Base-by-base conservation (phyloP, 2,797 vertebrate genomes). In the Phoeniculus purpureus region DNA sequence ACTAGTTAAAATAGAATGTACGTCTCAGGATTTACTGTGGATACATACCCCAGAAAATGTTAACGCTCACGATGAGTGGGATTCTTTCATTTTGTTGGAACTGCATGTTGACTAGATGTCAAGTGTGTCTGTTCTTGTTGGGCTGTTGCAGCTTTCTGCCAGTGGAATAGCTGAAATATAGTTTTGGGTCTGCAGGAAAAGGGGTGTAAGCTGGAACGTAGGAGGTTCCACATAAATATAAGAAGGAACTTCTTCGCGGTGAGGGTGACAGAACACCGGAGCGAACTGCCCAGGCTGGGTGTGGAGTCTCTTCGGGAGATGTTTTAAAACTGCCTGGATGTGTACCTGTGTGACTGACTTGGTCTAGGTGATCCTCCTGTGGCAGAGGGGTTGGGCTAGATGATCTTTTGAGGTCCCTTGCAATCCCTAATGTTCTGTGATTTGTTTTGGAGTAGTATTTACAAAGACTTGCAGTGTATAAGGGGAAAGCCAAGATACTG, bases 91-190 rank as follows among this genome's bases (percentile, higher is more conserved):
- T 82, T 45, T 11, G 50, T 6, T 62, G 29, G 14, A 54, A 37
- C 29, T 61, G 12, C 7, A 2, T 34, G 34, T 65, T 51, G 34
- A 13, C 34, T n/a, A 27, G 62, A 7, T 25, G 26, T 54, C 23
- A 9, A 3, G 12, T 64, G 1, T 21, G 40, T 56, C 21, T 62
- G 7, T n/a, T 59, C 55, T n/a, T 2, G 0, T 50, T 4, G 6
- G 54, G 37, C 31, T 71, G 9, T 50, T 25, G 45, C 26, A 22
- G 22, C 59, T 80, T 66, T 40, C 22, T 1, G 3, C 31, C 34
- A 34, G 11, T 16, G 52, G 40, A 77, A 7, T 43, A 84, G 64
- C 25, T 52, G 15, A 78, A 45, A 50, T 32, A 12, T 34, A 19
- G 47, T 47, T 48, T 29, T 21, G 37, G 26, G 19, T 54, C 27